Base-by-base conservation (phyloP, 2,888 invertebrate species). In the Anarsia innoxiella region DNA sequence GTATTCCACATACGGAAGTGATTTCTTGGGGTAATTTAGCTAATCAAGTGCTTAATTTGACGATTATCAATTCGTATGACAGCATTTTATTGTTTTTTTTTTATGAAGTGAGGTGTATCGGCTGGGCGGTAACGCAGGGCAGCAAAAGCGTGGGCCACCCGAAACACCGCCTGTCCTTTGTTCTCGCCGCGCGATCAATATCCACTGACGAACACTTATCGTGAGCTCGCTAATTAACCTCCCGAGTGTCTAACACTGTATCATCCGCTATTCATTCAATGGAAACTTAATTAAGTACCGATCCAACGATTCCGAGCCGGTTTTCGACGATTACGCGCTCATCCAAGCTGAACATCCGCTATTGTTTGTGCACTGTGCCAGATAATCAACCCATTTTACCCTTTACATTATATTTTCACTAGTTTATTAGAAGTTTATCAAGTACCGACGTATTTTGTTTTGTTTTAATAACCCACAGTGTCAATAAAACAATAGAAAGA, bases 181-280 rank as follows among this genome's bases (percentile, higher is more conserved):
- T 74, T 72, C 65, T 38, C 47, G 44, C 42, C 53, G 49, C 43
- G 49, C 43, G 70, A 72, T 73, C 72, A 59, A 70, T 72, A 72
- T 55, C 57, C 53, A 49, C 53, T 52, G 42, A 56, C 53, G 51
- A 51, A 57, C 50, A 52, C 50, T 51, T 49, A 49, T 30, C 44
- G 19, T 44, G 46, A 51, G 41, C 41, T 48, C 15, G 41, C 35
- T 49, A 49, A 50, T 45, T 45, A 48, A 39, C 35, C 33, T 12
- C 37, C n/a, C 35, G 12, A 35, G 35, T 37, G 31, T 32, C 37
- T 28, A 12, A 19, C 30, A 16, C 31, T n/a, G 25, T 25, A n/a
- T 25, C n/a, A 25, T n/a, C n/a, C 6, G 10, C 15, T 34, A 26
- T 25, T 15, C 30, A 14, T 10, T 31, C 6, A 36, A 31, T 31